Percentiles rank a stretch among this genome's conserved stretches.
These are phyloP conservation scores for Cephus cinctus DNA, from an alignment of 1,140 invertebrate species.

Conservation along the genomic window DNA sequence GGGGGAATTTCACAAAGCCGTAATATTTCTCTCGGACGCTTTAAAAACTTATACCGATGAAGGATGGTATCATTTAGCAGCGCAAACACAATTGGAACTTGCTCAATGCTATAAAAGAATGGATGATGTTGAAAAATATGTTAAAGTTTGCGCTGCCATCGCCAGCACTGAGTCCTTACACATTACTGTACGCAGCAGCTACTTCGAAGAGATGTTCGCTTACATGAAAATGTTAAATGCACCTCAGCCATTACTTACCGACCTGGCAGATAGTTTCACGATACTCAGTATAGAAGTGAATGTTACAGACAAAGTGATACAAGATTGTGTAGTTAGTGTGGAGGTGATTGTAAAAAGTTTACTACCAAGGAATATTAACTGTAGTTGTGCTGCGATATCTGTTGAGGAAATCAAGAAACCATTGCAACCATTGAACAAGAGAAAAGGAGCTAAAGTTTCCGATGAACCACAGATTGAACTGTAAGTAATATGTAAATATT, in stretches of 20 bases:
- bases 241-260: constrained; percentile 45
- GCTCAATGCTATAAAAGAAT: constrained; percentile 81
- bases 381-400: constrained; percentile 55
- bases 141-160: constrained; percentile 74
- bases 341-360: constrained; percentile 60
- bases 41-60: constrained; percentile 84
- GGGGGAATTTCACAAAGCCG: constrained; percentile 84
- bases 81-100: constrained; percentile 80
- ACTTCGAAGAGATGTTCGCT: constrained; percentile 75
- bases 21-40: constrained; percentile 84
- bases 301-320: constrained; percentile 56
- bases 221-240: constrained; percentile 61
- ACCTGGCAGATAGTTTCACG: constrained; percentile 50
- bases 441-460: constrained; percentile 26
- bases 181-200: constrained; percentile 70
- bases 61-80: constrained; percentile 79
- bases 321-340: constrained; percentile 61
- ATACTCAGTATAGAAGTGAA: constrained; percentile 55
- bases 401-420: constrained; percentile 51
- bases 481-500: constrained; percentile 29
- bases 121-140: constrained; percentile 71
- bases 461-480: constrained; percentile 35
- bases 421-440: constrained; percentile 25
- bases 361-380: constrained; percentile 61
- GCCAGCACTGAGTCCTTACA: constrained; percentile 72